A percentile compares a stretch with the other conserved stretches of the same genome.
These are phyloP conservation scores for Anastatus disparis DNA, from an alignment of 1,140 invertebrate species.

Conservation along the genomic window DNA sequence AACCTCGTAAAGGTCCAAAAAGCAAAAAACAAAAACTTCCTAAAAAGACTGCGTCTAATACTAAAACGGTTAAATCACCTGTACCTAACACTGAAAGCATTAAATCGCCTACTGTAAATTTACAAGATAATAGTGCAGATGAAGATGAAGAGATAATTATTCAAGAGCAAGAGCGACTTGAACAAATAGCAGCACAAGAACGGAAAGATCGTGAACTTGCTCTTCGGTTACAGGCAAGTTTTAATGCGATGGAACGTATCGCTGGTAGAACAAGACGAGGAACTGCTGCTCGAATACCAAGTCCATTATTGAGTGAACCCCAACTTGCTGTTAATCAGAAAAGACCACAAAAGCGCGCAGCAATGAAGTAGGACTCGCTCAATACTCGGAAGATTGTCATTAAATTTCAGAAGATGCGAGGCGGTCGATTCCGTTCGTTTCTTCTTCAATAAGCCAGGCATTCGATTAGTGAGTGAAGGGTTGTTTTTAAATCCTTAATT, in stretches of 20 bases:
- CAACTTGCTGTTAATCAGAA: neutral
- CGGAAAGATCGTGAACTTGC: slow-evolving; percentile 61
- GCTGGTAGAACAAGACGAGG: slow-evolving; percentile 57
- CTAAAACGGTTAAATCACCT: neutral
- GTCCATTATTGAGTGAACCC: neutral
- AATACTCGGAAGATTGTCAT: neutral
- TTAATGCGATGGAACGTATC: slow-evolving; percentile 58
- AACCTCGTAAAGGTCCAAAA: neutral
- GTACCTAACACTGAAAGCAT: no score
- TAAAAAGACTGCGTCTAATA: no score
- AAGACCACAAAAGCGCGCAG: slow-evolving; percentile 5
- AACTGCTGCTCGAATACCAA: slow-evolving; percentile 9
- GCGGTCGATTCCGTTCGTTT: neutral
- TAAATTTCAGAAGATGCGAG: neutral
- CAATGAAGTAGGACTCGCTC: neutral
- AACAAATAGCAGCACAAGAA: slow-evolving; percentile 57
- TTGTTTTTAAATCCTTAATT: no score
- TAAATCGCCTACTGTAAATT: slow-evolving; percentile 1
- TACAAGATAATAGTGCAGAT: no score
- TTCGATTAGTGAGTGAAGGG: no score
- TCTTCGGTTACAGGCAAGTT: slow-evolving; percentile 56
- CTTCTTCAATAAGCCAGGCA: neutral
- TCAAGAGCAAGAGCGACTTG: slow-evolving; percentile 57
- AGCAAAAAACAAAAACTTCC: neutral
- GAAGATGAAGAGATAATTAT: slow-evolving; percentile 48